phyloP scores from a whole-genome alignment of 2,797 vertebrate species.

The Scolopax rusticola region DNA sequence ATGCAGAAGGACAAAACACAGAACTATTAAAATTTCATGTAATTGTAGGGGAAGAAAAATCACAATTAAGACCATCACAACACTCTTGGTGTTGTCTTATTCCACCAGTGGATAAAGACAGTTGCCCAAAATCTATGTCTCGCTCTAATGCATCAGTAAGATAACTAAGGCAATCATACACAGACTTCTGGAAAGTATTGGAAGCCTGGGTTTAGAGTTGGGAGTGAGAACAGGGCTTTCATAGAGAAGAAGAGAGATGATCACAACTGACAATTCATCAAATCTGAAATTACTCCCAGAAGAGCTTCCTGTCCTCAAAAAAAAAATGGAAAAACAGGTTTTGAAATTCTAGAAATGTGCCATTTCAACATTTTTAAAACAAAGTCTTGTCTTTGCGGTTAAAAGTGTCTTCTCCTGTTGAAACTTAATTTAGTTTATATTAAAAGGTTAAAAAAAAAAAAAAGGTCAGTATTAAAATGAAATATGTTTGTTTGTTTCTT shows the following conservation, averaged over 20 bases:
- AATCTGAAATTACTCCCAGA: slow-evolving; percentile 17
- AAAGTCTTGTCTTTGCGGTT: neutral
- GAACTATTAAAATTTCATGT: neutral
- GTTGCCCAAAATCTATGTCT: neutral
- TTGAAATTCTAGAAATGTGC: slow-evolving; percentile 29
- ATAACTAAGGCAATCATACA: neutral
- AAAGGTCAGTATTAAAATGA: neutral
- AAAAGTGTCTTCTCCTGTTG: neutral
- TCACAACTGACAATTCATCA: neutral
- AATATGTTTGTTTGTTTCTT: neutral
- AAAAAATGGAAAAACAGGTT: neutral
- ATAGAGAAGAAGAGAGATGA: neutral
- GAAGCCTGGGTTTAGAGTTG: neutral
- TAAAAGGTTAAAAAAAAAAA: neutral
- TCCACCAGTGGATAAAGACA: neutral
- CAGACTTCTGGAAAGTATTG: neutral
- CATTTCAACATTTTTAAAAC: slow-evolving; percentile 18
- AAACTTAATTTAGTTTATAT: slow-evolving; percentile 19
- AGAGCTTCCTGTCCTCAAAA: neutral
- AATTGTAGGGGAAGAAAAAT: neutral
- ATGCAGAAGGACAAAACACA: neutral
- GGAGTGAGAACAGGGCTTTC: neutral
- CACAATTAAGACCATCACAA: neutral
- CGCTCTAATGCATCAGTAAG: neutral
- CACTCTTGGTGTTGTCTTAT: neutral